Evolutionary conservation across 2,888 invertebrate species (phyloP).

Genomic region (Seira ritae): DNA sequence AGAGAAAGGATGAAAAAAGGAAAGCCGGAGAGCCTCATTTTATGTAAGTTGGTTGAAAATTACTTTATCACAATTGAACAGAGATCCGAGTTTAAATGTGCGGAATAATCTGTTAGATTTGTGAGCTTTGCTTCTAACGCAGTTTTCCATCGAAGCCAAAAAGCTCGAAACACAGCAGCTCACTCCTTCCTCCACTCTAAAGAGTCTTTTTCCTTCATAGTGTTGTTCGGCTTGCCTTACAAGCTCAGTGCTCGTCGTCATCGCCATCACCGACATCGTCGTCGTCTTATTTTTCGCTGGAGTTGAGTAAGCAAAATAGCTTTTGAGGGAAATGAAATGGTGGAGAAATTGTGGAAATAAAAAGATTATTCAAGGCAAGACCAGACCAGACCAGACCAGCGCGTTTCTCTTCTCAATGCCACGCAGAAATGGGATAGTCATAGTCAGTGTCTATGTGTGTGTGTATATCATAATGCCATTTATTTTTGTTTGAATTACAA

Average conservation of each 20-base stretch:
- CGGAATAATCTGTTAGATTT: conserved; percentile 66
- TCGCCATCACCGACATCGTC: background rate
- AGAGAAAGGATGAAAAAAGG: background rate
- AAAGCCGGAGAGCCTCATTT: conserved; percentile 19
- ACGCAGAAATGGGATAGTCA: background rate
- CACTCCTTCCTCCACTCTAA: background rate
- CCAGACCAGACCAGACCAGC: too few relatives aligned
- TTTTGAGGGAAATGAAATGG: background rate
- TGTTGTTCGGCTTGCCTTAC: background rate
- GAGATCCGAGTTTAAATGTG: conserved; percentile 64
- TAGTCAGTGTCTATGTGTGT: background rate
- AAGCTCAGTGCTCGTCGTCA: background rate
- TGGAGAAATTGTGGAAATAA: background rate
- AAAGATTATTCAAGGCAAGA: too few relatives aligned
- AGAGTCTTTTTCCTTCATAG: background rate
- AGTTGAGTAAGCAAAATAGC: background rate
- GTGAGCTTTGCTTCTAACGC: conserved; percentile 45
- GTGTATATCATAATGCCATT: background rate
- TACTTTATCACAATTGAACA: conserved; percentile 64
- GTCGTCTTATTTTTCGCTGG: background rate
- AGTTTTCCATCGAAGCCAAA: conserved; percentile 12
- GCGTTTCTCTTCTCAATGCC: too few relatives aligned
- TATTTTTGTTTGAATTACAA: background rate
- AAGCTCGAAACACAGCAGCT: background rate
- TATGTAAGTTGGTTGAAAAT: conserved; percentile 48